Evolutionary conservation across 2,797 vertebrate genomes (phyloP), one percentile per base, ranked within the genome.

Genomic region (Mormyrops attenuatus): DNA sequence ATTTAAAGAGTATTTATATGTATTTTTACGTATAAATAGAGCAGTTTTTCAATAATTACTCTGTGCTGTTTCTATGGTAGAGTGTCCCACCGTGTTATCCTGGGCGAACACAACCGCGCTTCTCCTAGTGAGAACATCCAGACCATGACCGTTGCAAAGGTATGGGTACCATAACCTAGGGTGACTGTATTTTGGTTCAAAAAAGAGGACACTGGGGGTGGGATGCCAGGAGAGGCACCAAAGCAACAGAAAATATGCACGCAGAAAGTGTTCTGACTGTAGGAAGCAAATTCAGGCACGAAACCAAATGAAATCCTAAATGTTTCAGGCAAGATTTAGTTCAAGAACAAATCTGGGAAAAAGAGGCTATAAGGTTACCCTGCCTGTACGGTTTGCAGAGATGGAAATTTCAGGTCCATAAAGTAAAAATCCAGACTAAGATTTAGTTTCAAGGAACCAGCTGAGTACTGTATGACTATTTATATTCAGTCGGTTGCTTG

Each of bases 51-150:
- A 69, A 52, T 49, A 49, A 15, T 77, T 15, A 57, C 49, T 55
- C 26, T 55, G 5, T 87, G 85, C 52, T 57, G 6, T 55, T 55
- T 87, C 5, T 87, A 13, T 87, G 52, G 34, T 90, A 97, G 97
- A 90, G 96, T 93, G 0, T 94, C 94, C 3, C 92, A 98, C 90
- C 90, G 38, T 0, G 97, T 98, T 8, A 89, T 98, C 90, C 94
- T 97, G 1, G 97, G 97, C 0, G 96, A 97, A 87, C 97, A 97
- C 20, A 94, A 98, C 92, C 96, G 96, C 87, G 90, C 92, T 0
- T 94, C 94, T 0, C 90, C 89, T 0, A 73, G 91, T 0, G 94
- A 96, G 90, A 0, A 90, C 1, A 89, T 96, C 92, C 97, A 98
- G 95, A 91, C 92, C 60, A 92, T 97, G 90, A 41, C 0, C 0